A percentile compares a stretch with the other conserved stretches of the same genome.
Evolutionary conservation across 1,140 invertebrate species (phyloP).

Genomic region (Drosophila sulfurigaster): DNA sequence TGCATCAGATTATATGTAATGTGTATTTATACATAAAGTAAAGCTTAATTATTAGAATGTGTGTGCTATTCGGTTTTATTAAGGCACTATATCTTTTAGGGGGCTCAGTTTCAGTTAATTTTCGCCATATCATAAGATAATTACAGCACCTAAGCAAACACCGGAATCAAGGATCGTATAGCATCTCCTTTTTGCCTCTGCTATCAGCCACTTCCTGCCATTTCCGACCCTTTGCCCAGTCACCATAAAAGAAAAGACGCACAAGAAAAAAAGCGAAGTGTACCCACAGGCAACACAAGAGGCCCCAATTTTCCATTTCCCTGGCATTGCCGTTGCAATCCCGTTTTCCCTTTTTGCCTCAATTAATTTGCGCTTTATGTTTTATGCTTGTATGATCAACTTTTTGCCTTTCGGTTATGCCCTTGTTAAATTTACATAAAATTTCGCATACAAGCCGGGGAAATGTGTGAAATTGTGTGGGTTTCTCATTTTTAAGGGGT

Average conservation of each 20-base stretch:
- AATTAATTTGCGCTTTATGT: conserved; percentile 82
- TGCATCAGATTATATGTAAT: conserved; percentile 3
- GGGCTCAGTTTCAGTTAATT: conserved; percentile 5
- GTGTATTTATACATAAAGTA: conserved; percentile 9
- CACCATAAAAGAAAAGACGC: conserved; percentile 8
- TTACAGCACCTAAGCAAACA: conserved; percentile 45
- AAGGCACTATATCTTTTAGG: conserved; percentile 3
- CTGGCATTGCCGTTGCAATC: conserved; percentile 5
- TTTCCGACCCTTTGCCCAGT: conserved; percentile 49
- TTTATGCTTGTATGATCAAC: conserved; percentile 61
- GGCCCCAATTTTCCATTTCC: conserved; percentile 17
- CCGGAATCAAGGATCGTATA: conserved; percentile 38
- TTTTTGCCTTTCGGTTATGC: conserved; percentile 61
- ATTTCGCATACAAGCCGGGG: conserved; percentile 26
- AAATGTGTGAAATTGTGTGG: conserved; percentile 41
- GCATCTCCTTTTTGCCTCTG: conserved; percentile 19
- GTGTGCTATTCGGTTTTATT: not conserved
- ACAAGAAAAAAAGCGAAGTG: conserved; percentile 15
- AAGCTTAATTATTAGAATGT: not conserved
- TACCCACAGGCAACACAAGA: conserved; percentile 25
- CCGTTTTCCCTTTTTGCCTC: conserved; percentile 53
- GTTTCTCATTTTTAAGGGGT: not conserved
- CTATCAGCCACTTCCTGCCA: conserved; percentile 42
- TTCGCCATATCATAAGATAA: conserved; percentile 42
- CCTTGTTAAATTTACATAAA: conserved; percentile 77